These are phyloP conservation scores for Paralinhomoeus sp. DNA, from an alignment of 2,888 invertebrate species.

Conservation along the genomic window DNA sequence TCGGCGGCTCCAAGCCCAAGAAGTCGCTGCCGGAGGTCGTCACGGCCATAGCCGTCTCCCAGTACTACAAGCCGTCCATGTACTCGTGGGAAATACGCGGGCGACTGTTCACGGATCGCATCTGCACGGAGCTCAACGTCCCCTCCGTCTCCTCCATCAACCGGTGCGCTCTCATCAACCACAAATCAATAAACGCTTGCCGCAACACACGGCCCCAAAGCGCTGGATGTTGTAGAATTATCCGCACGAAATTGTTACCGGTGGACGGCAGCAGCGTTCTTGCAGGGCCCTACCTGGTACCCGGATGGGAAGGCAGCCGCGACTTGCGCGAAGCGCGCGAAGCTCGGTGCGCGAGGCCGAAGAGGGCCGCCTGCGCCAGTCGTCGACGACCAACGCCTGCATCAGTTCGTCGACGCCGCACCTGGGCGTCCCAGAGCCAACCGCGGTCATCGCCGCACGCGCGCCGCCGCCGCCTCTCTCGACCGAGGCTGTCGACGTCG, in stretches of 20 bases:
- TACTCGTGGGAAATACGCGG: slow-evolving; percentile 11
- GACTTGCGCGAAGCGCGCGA: too few relatives aligned
- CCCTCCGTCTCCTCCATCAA: slow-evolving; percentile 10
- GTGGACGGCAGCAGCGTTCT: too few relatives aligned
- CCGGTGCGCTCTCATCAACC: slow-evolving; percentile 2
- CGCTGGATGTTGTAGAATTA: slow-evolving; percentile 1
- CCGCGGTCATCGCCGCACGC: too few relatives aligned
- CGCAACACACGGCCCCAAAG: neutral
- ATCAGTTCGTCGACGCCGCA: too few relatives aligned
- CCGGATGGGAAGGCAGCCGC: too few relatives aligned
- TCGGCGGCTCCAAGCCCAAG: slow-evolving; percentile 11
- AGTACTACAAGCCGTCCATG: slow-evolving; percentile 10
- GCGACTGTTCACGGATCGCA: slow-evolving; percentile 7
- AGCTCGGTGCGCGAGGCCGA: too few relatives aligned
- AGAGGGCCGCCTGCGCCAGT: too few relatives aligned
- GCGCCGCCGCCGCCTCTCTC: too few relatives aligned
- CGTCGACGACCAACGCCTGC: too few relatives aligned
- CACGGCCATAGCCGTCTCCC: slow-evolving; percentile 11
- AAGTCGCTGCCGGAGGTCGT: slow-evolving; percentile 10
- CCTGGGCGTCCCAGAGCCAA: too few relatives aligned
- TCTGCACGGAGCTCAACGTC: slow-evolving; percentile 8
- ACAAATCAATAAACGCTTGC: neutral
- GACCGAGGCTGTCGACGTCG: too few relatives aligned
- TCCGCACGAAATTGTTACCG: slow-evolving; percentile 3
- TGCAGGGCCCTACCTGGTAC: too few relatives aligned